Evolutionary conservation across 1,140 invertebrate species (phyloP).

Genomic region (Marisa cornuarietis): DNA sequence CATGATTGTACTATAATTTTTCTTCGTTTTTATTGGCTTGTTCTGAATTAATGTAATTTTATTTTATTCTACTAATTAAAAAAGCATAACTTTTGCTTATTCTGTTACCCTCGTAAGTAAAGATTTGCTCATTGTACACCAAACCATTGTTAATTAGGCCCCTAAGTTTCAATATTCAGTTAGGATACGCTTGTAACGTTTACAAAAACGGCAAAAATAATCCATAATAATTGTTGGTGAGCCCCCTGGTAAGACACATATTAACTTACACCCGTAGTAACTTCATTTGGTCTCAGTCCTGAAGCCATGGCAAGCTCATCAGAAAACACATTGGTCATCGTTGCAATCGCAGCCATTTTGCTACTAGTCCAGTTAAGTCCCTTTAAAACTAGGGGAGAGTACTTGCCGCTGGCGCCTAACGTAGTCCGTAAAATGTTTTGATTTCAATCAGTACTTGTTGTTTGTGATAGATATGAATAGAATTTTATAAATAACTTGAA

Average conservation of each 20-base stretch:
- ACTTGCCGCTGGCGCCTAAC: neutral
- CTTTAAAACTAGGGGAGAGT: neutral
- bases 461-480: neutral
- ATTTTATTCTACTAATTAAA: too few species aligned
- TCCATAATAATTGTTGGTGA: neutral
- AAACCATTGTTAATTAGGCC: too few species aligned
- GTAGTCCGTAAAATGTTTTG: neutral
- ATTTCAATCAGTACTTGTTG: neutral
- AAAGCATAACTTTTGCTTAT: too few species aligned
- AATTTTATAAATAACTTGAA: too few species aligned
- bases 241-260: neutral
- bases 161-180: too few species aligned
- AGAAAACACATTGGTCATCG: conserved; percentile 28
- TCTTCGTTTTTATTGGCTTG: too few species aligned
- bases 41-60: too few species aligned
- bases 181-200: neutral
- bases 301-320: conserved; percentile 1
- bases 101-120: too few species aligned
- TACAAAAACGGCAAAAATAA: neutral
- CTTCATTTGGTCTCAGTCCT: conserved; percentile 22
- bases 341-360: conserved; percentile 1
- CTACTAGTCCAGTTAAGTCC: neutral
- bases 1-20: too few species aligned
- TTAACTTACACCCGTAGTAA: conserved; percentile 29
- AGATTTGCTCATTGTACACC: too few species aligned